phyloP scores from a whole-genome alignment of 1,140 invertebrate species.

The Apis mellifera region DNA sequence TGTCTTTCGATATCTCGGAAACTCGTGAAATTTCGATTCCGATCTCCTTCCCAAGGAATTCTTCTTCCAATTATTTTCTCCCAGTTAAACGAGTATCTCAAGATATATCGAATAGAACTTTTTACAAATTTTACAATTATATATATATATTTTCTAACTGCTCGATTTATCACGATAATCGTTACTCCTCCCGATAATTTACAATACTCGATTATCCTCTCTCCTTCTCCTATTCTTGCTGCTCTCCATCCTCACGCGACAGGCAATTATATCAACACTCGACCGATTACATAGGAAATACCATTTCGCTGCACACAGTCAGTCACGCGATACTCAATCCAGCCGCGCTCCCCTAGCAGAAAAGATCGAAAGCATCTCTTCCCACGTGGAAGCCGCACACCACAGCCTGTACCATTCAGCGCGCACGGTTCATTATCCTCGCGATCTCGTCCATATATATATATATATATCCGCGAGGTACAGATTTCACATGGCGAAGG shows the following conservation, averaged over 20 bases:
- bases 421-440: constrained; percentile 9
- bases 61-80: background rate
- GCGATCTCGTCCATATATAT: background rate
- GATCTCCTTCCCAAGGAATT: too few relatives aligned
- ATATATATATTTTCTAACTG: too few relatives aligned
- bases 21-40: constrained; percentile 2
- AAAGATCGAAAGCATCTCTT: background rate
- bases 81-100: too few relatives aligned
- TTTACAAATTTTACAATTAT: too few relatives aligned
- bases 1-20: constrained; percentile 35
- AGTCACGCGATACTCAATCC: background rate
- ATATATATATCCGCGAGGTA: too few relatives aligned
- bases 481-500: background rate
- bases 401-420: background rate
- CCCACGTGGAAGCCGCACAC: background rate
- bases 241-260: too few relatives aligned
- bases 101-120: too few relatives aligned
- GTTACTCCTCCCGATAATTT: too few relatives aligned
- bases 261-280: background rate
- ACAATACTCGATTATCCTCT: too few relatives aligned
- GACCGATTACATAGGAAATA: background rate
- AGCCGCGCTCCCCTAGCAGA: background rate
- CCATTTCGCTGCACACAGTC: background rate
- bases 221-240: too few relatives aligned
- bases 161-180: too few relatives aligned